Evolutionary conservation across 2,888 invertebrate genomes (phyloP).

Genomic region (Pandemis corylana): DNA sequence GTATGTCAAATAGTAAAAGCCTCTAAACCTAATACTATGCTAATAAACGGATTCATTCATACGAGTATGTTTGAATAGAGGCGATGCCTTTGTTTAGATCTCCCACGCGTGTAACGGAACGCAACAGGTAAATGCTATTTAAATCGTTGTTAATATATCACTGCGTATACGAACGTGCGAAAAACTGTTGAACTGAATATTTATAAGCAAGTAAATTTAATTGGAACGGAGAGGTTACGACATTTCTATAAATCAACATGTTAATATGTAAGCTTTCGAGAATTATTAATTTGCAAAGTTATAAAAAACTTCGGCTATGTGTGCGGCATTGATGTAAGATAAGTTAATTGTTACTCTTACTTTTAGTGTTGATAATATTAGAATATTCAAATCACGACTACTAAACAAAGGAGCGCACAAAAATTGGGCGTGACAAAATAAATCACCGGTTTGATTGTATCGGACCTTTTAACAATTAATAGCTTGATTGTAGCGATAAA

Average conservation of each 20-base stretch:
- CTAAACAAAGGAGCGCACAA: constrained; percentile 33
- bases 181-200: constrained; percentile 48
- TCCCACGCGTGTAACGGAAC: constrained; percentile 78
- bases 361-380: constrained; percentile 6
- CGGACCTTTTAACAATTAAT: constrained; percentile 52
- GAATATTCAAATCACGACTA: constrained; percentile 28
- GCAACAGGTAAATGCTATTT: constrained; percentile 61
- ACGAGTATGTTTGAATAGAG: constrained; percentile 60
- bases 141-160: constrained; percentile 44
- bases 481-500: constrained; percentile 46
- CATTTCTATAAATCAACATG: neutral
- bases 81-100: constrained; percentile 69
- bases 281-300: neutral
- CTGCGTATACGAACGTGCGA: constrained; percentile 55
- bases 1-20: constrained; percentile 35
- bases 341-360: constrained; percentile 3
- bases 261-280: neutral
- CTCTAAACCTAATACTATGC: constrained; percentile 44
- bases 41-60: constrained; percentile 53
- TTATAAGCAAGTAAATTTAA: neutral
- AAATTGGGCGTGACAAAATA: constrained; percentile 44
- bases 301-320: neutral
- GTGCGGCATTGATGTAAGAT: neutral
- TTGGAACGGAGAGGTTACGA: neutral
- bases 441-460: constrained; percentile 47